phyloP scores from a whole-genome alignment of 1,140 invertebrate species.

The Schlechtendalia chinensis region DNA sequence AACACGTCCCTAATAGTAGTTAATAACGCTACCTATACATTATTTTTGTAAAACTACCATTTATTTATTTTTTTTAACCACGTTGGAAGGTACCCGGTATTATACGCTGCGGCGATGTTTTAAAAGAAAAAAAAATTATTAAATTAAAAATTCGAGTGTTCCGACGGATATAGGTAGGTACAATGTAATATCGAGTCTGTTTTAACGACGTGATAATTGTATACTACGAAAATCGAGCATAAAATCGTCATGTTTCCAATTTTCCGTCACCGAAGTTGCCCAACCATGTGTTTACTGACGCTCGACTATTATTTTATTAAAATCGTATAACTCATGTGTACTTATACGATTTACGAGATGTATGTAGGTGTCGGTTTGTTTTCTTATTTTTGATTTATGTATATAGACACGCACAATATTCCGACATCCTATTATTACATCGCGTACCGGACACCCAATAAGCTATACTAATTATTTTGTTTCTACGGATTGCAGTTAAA shows the following conservation, averaged over 20 bases:
- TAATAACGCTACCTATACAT: too few relatives aligned
- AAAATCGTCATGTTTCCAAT: neutral
- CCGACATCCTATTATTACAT: neutral
- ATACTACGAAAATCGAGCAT: neutral
- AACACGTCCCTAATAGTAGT: too few relatives aligned
- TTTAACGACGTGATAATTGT: neutral
- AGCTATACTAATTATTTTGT: neutral
- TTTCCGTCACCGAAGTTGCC: neutral
- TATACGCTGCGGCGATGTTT: too few relatives aligned
- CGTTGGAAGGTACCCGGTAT: too few relatives aligned
- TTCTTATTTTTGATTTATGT: too few relatives aligned
- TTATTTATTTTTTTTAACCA: too few relatives aligned
- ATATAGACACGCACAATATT: constrained; percentile 6
- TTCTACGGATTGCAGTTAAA: neutral
- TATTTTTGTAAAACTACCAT: too few relatives aligned
- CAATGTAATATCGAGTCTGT: too few relatives aligned
- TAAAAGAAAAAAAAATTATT: too few relatives aligned
- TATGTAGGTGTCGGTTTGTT: neutral
- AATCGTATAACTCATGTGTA: neutral
- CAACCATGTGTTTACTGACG: neutral
- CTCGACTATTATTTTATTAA: neutral
- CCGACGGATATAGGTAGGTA: too few relatives aligned
- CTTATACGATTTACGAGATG: neutral
- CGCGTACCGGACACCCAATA: neutral
- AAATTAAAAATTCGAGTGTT: too few relatives aligned